These are phyloP conservation scores for Schlechtendalia chinensis DNA, from an alignment of 1,140 invertebrate genomes.

Conservation along the genomic window DNA sequence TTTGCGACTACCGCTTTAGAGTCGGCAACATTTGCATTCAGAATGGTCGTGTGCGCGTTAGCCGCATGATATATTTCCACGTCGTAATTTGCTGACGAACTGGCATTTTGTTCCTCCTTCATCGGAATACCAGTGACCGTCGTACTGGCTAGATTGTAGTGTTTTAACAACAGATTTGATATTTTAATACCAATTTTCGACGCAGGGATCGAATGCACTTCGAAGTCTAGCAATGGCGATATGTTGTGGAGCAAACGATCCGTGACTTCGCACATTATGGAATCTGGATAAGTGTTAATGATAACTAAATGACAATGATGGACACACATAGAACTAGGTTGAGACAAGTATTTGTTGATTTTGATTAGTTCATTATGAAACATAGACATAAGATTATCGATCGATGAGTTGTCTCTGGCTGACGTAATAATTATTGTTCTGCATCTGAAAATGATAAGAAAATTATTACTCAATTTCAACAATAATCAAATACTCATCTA, in stretches of 20 bases:
- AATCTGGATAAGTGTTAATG: constrained; percentile 81
- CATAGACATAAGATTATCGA: constrained; percentile 80
- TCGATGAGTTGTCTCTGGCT: constrained; percentile 77
- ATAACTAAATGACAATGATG: constrained; percentile 86
- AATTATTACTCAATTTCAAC: background rate
- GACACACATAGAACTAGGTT: constrained; percentile 67
- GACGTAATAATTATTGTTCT: constrained; percentile 87
- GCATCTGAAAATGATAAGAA: constrained; percentile 59
- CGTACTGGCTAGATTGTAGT: constrained; percentile 91
- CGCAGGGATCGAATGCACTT: constrained; percentile 60
- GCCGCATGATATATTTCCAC: constrained; percentile 91
- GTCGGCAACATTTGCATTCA: constrained; percentile 61
- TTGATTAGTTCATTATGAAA: constrained; percentile 74
- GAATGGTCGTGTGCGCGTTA: constrained; percentile 76
- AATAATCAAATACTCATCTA: background rate
- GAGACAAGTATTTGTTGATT: constrained; percentile 73
- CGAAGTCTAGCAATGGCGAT: constrained; percentile 60
- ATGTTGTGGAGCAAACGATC: constrained; percentile 58
- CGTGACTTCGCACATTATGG: constrained; percentile 53
- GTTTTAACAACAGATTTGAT: constrained; percentile 73
- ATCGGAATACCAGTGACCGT: constrained; percentile 98
- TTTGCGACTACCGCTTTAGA: constrained; percentile 55
- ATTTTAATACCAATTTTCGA: constrained; percentile 65
- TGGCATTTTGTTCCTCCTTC: constrained; percentile 99
- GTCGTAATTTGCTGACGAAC: constrained; percentile 96